phyloP scores from a whole-genome alignment of 2,113 vertebrate species.

The Desmodus rotundus region DNA sequence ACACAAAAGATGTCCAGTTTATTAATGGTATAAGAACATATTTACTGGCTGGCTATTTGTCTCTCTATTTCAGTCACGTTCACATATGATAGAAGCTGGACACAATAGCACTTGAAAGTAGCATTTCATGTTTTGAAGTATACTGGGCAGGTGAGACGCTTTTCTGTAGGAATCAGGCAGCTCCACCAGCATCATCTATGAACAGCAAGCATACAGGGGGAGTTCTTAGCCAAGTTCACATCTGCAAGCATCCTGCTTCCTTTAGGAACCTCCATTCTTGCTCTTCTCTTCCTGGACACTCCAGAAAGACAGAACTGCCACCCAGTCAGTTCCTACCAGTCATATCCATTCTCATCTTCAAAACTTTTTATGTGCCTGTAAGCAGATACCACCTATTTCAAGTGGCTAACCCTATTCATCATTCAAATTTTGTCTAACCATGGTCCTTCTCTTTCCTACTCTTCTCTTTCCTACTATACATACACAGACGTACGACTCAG shows the following conservation, averaged over 20 bases:
- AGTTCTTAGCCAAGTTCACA: background rate
- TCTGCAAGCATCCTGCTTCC: background rate
- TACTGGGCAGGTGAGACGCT: too few relatives aligned
- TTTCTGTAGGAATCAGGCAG: background rate
- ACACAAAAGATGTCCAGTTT: background rate
- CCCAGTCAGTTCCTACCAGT: background rate
- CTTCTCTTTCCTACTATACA: background rate
- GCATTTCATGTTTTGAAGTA: background rate
- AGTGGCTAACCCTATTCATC: background rate
- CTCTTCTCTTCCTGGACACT: background rate
- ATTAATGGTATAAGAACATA: background rate
- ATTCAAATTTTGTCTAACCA: background rate
- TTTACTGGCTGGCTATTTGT: background rate
- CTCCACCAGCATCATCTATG: background rate
- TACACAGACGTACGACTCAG: background rate
- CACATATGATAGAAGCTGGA: background rate
- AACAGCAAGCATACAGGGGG: background rate
- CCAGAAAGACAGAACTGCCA: background rate
- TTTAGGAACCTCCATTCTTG: background rate
- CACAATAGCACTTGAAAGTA: background rate
- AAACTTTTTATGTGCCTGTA: background rate
- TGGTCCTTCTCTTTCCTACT: background rate
- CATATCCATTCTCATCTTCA: background rate
- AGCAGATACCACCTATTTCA: background rate
- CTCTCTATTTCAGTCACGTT: background rate